Evolutionary conservation across 2,113 vertebrate species (phyloP), one percentile per base, ranked within the genome.

Genomic region (Coturnix japonica): DNA sequence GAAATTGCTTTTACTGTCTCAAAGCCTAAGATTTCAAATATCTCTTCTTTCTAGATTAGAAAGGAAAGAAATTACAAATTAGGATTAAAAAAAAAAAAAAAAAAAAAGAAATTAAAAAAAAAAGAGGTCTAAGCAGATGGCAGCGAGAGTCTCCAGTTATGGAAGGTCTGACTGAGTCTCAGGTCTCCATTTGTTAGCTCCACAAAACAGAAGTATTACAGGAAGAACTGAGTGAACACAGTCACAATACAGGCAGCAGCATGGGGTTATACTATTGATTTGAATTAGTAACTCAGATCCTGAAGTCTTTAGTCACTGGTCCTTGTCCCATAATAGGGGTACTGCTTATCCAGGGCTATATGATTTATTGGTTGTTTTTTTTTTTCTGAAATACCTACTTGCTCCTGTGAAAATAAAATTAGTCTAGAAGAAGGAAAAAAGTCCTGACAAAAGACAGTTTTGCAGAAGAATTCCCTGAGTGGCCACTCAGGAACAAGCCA

Each of bases 1-100:
- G 26, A 85, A 87, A 88, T 64, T 75, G 17, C 30, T 91, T 93
- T 66, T 91, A 26, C 10, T 76, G 20, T 46, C 54, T 79, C 23
- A 22, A 75, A 6, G 35, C 57, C 6, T 10, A 72, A 43, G 47
- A 64, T 73, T 91, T 85, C 16, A 81, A 85, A 69, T 78, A 53
- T 35, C 16, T n/a, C 12, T 19, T 41, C 5, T 82, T 89, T 77
- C 71, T 76, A 13, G 4, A 46, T 46, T 73, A 59, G 19, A 7
- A 56, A 25, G 5, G 19, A 73, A 79, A 80, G 41, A 82, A 87
- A 19, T 81, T 81, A 75, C 70, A 79, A 92, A 75, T 23, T 5
- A 20, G 47, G 26, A 83, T 6, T 39, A 9, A 39, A 39, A 39
- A 39, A 39, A 39, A 39, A 39, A 39, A 39, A 39, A 39, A 39